Evolutionary conservation across 1,140 invertebrate species (phyloP), one percentile per base, ranked within the genome.

Genomic region (Meloidogyne hapla): DNA sequence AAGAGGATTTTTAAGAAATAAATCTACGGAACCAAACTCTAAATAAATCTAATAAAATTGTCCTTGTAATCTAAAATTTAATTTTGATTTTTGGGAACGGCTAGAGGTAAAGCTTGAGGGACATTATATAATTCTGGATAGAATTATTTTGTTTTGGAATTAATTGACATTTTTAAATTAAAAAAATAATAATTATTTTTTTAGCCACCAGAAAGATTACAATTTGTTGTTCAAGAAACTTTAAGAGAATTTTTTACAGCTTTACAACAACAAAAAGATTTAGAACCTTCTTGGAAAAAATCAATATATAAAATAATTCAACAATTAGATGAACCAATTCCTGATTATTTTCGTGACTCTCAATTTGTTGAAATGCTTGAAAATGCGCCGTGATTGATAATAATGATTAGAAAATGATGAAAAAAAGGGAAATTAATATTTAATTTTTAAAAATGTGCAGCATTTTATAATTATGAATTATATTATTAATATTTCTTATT

Each of bases 291-390:
- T 78, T 99, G 97, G 97, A 99, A 99, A 90, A 99, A 99, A 89
- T 93, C 94, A 81, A 99, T 99, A 89, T 99, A 99, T 91, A 99
- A 99, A 90, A 92, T 99, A 82, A 99, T 99, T 88, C 96, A 95
- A 80, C 92, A 96, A 87, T 91, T 99, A 89, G 97, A 99, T 89
- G 96, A 99, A 88, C 92, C 93, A 61, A 94, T 99, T 79, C 97
- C 97, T 75, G 96, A 99, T 88, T 98, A 96, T 90, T 99, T 99
- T 92, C 98, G 99, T 89, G 94, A 94, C 81, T 94, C 95, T 63
- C 96, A 98, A 90, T 99, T 99, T 91, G 92, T 99, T 88, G 95
- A 73, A 73, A 40, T 73, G 23, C 71, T 73, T 40, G 71, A 73
- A 33, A 61, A 73, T 56, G 48, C 48, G 2, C 48, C 48, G 3